Percentiles rank a stretch among this genome's conserved stretches.
Evolutionary conservation across 2,888 invertebrate species (phyloP).

Genomic region (Noctuana brunneofusca): DNA sequence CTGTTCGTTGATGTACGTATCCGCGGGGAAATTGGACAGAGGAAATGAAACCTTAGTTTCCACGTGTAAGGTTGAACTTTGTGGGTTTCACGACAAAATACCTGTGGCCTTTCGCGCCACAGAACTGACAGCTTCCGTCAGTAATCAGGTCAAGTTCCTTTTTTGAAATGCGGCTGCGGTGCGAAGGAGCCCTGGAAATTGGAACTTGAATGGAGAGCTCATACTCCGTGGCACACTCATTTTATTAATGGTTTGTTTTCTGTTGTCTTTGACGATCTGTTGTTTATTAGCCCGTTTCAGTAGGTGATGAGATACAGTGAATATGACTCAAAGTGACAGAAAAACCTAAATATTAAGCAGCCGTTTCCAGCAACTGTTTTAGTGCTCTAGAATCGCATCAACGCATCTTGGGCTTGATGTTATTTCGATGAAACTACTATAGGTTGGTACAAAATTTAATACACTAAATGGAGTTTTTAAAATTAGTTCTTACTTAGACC

Average conservation of each 20-base stretch:
- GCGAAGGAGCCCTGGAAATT: slow-evolving; percentile 49
- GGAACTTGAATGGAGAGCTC: slow-evolving; percentile 43
- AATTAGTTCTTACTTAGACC: no score
- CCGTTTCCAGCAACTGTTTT: background rate
- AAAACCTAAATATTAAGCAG: background rate
- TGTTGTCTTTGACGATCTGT: slow-evolving; percentile 5
- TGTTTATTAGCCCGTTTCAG: slow-evolving; percentile 23
- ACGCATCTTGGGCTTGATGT: no score
- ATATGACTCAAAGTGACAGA: background rate
- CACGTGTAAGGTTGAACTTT: slow-evolving; percentile 51
- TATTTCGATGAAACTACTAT: no score
- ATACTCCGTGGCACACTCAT: slow-evolving; percentile 38
- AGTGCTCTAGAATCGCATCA: no score
- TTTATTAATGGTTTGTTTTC: slow-evolving; percentile 34
- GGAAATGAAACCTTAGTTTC: slow-evolving; percentile 48
- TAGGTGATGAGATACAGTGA: background rate
- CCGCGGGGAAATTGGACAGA: slow-evolving; percentile 42
- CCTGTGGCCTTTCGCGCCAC: slow-evolving; percentile 63
- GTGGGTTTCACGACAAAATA: slow-evolving; percentile 37
- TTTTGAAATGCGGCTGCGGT: slow-evolving; percentile 69
- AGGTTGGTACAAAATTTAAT: no score
- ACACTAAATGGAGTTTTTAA: no score
- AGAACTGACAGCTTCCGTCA: slow-evolving; percentile 75
- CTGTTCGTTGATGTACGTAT: slow-evolving; percentile 55
- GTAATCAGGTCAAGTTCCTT: slow-evolving; percentile 81